Evolutionary conservation across 1,140 invertebrate genomes (phyloP).

Genomic region (Ladona fulva): DNA sequence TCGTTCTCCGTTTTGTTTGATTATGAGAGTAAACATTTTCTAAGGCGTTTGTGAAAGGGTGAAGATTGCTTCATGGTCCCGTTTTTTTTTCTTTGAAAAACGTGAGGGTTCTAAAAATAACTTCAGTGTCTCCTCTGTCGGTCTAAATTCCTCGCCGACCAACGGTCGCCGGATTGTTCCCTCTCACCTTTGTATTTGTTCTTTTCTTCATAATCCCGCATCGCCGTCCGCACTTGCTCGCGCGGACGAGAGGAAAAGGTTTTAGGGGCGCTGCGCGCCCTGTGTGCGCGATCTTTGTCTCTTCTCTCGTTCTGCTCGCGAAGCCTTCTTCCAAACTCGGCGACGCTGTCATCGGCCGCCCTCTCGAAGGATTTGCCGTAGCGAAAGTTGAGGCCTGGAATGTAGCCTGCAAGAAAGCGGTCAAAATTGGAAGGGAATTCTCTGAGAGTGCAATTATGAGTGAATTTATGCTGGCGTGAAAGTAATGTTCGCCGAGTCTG

Average conservation of each 20-base stretch:
- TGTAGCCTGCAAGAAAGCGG: constrained; percentile 39
- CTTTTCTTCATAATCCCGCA: constrained; percentile 40
- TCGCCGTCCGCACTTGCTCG: constrained; percentile 41
- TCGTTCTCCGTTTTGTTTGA: too few relatives aligned
- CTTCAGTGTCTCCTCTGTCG: not conserved
- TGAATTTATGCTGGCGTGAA: too few relatives aligned
- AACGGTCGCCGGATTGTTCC: not conserved
- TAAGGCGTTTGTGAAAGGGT: too few relatives aligned
- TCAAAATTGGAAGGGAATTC: too few relatives aligned
- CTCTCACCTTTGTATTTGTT: constrained; percentile 43
- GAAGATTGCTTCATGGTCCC: too few relatives aligned
- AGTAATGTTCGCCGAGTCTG: too few relatives aligned
- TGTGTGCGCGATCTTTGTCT: constrained; percentile 25
- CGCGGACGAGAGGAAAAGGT: constrained; percentile 42
- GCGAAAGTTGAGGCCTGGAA: constrained; percentile 47
- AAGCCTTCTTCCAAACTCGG: constrained; percentile 49
- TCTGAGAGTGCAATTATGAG: too few relatives aligned
- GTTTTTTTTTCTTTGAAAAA: too few relatives aligned
- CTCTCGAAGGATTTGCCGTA: constrained; percentile 59
- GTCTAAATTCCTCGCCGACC: not conserved
- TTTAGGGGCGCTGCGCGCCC: constrained; percentile 43
- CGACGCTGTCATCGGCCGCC: constrained; percentile 57
- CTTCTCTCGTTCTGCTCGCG: constrained; percentile 38
- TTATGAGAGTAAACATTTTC: too few relatives aligned
- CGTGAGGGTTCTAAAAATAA: not conserved